Evolutionary conservation across 92 coral and sea anemone species (phyloP).

Genomic region (Epizoanthus fatuus): DNA sequence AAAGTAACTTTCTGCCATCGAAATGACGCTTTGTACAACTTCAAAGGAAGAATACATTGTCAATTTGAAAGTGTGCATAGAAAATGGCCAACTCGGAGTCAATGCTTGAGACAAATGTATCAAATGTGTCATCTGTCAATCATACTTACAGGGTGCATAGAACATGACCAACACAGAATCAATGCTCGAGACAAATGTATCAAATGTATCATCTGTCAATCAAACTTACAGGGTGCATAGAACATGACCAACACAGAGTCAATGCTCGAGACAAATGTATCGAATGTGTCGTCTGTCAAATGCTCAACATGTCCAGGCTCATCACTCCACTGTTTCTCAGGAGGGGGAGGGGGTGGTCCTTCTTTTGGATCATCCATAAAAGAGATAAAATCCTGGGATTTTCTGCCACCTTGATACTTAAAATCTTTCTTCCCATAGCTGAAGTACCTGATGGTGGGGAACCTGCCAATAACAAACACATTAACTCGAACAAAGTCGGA

Average conservation of each 20-base stretch:
- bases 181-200: no score
- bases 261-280: no score
- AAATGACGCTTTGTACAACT: no score
- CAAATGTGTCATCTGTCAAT: no score
- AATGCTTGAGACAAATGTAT: no score
- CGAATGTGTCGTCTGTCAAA: constrained; percentile 69
- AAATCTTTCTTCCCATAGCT: constrained; percentile 97
- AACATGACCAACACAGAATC: constrained; percentile 91
- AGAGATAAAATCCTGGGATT: constrained; percentile 89
- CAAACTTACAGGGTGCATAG: constrained; percentile 98
- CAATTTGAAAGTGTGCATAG: no score
- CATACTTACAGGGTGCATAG: constrained; percentile 98
- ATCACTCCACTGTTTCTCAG: constrained; percentile 94
- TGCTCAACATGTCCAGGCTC: constrained; percentile 90
- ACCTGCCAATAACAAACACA: constrained; percentile 56
- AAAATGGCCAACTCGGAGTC: constrained; percentile 86
- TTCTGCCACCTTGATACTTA: constrained; percentile 92
- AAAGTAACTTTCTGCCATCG: no score
- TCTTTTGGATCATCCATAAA: constrained; percentile 97
- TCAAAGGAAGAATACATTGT: no score
- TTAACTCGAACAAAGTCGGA: not conserved
- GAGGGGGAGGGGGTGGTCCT: constrained; percentile 95
- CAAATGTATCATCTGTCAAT: no score
- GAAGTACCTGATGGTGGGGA: constrained; percentile 94
- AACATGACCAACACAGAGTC: constrained; percentile 91